These are phyloP conservation scores for Callosobruchus maculatus DNA, from an alignment of 2,888 invertebrate species.

Conservation along the genomic window DNA sequence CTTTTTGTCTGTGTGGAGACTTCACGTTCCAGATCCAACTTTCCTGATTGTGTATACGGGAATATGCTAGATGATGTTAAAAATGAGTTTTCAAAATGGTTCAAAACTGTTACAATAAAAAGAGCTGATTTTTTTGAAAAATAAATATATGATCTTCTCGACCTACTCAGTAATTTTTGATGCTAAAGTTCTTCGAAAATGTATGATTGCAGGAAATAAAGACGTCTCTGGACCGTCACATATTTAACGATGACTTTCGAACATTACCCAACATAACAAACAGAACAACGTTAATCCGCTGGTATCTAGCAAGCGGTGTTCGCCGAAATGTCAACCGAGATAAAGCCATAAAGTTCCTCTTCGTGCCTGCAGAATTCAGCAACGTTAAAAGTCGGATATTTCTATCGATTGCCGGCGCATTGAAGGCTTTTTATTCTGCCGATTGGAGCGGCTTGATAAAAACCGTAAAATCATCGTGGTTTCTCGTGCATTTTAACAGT, in stretches of 20 bases:
- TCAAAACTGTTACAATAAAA: too few species aligned
- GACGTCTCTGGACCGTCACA: not conserved
- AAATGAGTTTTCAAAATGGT: too few species aligned
- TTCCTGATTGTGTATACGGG: too few species aligned
- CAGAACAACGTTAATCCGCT: not conserved
- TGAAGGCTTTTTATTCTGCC: not conserved
- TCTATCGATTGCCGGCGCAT: not conserved
- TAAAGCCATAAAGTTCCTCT: not conserved
- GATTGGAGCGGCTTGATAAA: not conserved
- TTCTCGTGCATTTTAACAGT: not conserved
- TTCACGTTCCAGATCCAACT: too few species aligned
- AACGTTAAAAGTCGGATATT: not conserved
- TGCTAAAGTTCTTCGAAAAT: not conserved
- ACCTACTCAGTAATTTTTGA: too few species aligned
- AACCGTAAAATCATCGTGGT: not conserved
- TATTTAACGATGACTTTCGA: not conserved
- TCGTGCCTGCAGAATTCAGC: not conserved
- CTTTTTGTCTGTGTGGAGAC: too few species aligned
- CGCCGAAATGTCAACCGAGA: not conserved
- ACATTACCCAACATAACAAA: not conserved
- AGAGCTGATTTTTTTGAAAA: too few species aligned
- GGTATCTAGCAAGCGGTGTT: not conserved
- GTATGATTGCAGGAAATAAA: not conserved
- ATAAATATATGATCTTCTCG: too few species aligned
- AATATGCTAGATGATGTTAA: too few species aligned